Percentiles rank a stretch among this genome's conserved stretches.
phyloP scores from a whole-genome alignment of 2,113 vertebrate species.

The Dolichallabes microphthalmus region DNA sequence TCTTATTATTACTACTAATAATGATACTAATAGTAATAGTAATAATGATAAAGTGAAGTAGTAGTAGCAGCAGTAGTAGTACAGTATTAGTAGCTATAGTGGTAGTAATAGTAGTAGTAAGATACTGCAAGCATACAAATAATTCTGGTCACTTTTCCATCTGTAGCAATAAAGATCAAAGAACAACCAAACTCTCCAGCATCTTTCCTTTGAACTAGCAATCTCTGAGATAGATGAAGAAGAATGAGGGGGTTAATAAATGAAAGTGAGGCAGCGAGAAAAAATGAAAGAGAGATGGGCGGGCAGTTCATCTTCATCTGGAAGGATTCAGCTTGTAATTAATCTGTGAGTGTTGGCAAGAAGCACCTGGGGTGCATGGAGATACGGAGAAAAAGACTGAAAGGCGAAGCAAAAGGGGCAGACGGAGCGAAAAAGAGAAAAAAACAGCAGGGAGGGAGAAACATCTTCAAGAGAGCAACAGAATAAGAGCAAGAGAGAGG shows the following conservation, averaged over 20 bases:
- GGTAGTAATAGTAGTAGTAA: not conserved
- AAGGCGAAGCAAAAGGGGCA: not conserved
- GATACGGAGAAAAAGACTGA: not conserved
- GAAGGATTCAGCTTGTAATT: slow-evolving; percentile 31
- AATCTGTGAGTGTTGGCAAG: slow-evolving; percentile 29
- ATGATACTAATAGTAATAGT: not conserved
- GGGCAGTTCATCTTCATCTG: slow-evolving; percentile 32
- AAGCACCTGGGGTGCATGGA: slow-evolving; percentile 25
- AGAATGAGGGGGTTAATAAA: slow-evolving; percentile 21
- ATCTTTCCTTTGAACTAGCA: not conserved
- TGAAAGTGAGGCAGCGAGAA: slow-evolving; percentile 6
- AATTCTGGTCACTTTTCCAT: not conserved
- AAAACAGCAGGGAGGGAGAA: not conserved
- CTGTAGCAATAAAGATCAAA: not conserved
- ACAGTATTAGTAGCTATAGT: not conserved
- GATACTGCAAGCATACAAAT: not conserved
- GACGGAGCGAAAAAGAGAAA: not conserved
- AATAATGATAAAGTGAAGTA: not conserved
- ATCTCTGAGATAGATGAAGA: not conserved
- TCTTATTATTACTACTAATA: not conserved
- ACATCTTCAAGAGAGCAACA: not conserved
- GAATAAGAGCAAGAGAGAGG: not conserved
- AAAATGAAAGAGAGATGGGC: not conserved
- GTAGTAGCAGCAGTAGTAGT: not conserved
- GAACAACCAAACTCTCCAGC: not conserved